Evolutionary conservation across 2,797 vertebrate genomes (phyloP), one percentile per base, ranked within the genome.

Genomic region (Natrix natrix): DNA sequence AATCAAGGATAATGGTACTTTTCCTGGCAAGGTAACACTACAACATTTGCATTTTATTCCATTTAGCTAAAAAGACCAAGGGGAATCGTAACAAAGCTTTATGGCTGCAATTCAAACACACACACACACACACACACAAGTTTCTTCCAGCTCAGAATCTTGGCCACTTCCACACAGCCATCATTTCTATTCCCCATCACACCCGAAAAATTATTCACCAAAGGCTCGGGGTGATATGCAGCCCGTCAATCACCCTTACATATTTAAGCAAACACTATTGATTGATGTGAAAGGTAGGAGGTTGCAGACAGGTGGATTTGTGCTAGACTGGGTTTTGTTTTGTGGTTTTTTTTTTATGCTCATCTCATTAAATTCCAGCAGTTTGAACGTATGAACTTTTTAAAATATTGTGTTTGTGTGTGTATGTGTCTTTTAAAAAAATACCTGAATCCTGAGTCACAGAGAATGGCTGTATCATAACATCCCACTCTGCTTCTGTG

Each of bases 231-330:
- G 94, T 92, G 97, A 97, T 97, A 97, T 97, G 91, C 48, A 91
- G 52, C 52, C 96, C 97, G 98, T 95, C 98, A 97, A 95, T 98
- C 97, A 97, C 95, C 91, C 92, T 94, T 96, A 96, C 93, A 92
- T 94, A 95, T 93, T 95, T 95, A 95, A 96, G 92, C 94, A 94
- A 96, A 94, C 94, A 95, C 22, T 54, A 83, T 78, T 92, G 95
- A 97, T 94, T 92, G 94, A 43, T 91, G 93, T 69, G 91, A 91
- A 92, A 93, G 92, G 92, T 63, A 43, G 24, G 88, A 94, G 88
- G 92, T 37, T 88, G 92, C 91, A 94, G 26, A 0, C 88, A 37
- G 95, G 95, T 94, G 61, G 89, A 90, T 95, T 94, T 89, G 89
- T 90, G 94, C 94, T 94, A 95, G 96, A 95, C 91, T 32, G 61